Conservation (phyloP, 23 tunicate genomes). For the Corella eumyota region DNA sequence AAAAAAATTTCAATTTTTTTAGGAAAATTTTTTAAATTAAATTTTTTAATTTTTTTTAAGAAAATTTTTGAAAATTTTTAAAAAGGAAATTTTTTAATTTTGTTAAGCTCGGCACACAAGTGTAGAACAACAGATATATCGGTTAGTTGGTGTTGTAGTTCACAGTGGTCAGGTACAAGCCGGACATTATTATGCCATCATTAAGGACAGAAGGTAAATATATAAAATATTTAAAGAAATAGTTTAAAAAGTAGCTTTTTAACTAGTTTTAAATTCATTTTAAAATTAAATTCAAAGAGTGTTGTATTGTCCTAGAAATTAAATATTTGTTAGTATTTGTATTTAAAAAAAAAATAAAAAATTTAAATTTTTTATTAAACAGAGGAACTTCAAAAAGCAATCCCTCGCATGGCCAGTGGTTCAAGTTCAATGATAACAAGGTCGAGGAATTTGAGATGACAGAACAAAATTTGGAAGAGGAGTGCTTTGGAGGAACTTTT, state of each 20-base stretch:
- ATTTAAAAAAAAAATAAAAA: too few relatives aligned
- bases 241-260: too few relatives aligned
- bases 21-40: background rate
- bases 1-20: background rate
- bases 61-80: too few relatives aligned
- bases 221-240: too few relatives aligned
- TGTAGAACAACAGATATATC: too few relatives aligned
- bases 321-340: too few relatives aligned
- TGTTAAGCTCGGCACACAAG: too few relatives aligned
- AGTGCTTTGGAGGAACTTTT: conserved; percentile 88
- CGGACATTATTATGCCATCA: conserved; percentile 88
- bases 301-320: too few relatives aligned
- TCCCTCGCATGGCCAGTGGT: conserved; percentile 60
- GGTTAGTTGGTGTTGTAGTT: conserved; percentile 74
- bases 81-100: too few relatives aligned
- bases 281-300: too few relatives aligned
- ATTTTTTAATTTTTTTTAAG: too few relatives aligned
- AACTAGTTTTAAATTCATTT: too few relatives aligned
- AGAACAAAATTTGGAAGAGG: conserved; percentile 60
- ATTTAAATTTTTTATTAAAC: background rate
- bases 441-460: conserved; percentile 73
- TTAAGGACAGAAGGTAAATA: conserved; percentile 71
- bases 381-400: conserved; percentile 36
- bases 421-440: conserved; percentile 76
- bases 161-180: conserved; percentile 95